Evolutionary conservation across 1,140 invertebrate species (phyloP).

Genomic region (Heliothis subflexa): DNA sequence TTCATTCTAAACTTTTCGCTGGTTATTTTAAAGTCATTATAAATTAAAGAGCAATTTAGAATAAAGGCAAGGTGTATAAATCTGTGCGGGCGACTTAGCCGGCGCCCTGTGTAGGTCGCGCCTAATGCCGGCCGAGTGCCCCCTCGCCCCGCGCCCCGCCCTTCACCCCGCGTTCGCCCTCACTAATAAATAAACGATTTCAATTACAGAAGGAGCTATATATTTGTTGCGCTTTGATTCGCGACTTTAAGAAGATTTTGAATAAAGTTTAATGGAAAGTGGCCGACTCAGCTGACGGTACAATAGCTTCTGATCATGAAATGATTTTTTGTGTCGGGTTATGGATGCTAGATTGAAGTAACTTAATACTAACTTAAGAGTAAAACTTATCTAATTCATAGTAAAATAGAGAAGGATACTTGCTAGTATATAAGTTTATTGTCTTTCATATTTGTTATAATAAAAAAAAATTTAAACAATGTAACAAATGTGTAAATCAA

Average conservation of each 20-base stretch:
- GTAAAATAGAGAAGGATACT: too few species aligned
- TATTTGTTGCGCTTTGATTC: neutral
- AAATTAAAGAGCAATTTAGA: slow-evolving; percentile 37
- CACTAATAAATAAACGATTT: slow-evolving; percentile 30
- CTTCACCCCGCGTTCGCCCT: neutral
- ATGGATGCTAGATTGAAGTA: too few species aligned
- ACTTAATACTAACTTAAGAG: too few species aligned
- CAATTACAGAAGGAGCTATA: slow-evolving; percentile 9
- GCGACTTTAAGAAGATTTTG: neutral
- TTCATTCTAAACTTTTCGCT: slow-evolving; percentile 6
- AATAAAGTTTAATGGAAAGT: neutral
- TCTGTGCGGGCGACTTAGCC: slow-evolving; percentile 29
- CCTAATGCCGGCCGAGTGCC: neutral
- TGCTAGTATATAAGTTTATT: too few species aligned
- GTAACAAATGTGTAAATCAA: too few species aligned
- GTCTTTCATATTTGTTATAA: too few species aligned
- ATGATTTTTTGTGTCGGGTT: too few species aligned
- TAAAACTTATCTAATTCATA: too few species aligned
- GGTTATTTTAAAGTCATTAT: slow-evolving; percentile 26
- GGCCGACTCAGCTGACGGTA: too few species aligned
- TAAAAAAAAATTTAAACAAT: too few species aligned
- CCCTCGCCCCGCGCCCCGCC: neutral
- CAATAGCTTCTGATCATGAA: too few species aligned
- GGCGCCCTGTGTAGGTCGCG: neutral
- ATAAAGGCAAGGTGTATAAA: slow-evolving; percentile 33